Percentiles rank a stretch among this genome's conserved stretches.
Conservation (phyloP, 2,113 vertebrate species). For the Lates calcarifer region DNA sequence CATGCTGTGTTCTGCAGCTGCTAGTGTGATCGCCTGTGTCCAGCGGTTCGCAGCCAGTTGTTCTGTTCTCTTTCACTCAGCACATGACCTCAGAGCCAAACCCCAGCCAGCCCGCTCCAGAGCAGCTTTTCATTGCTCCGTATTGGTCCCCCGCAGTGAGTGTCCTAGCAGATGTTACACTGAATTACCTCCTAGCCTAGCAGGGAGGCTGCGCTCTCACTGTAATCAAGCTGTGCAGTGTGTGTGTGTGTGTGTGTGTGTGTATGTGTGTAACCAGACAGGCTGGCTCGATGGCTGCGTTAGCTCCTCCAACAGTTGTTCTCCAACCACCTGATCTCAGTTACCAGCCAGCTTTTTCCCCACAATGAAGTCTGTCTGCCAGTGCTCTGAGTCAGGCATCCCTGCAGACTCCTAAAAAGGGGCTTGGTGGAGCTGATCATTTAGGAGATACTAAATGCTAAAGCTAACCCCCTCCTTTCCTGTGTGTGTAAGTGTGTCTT, state of each 20-base stretch:
- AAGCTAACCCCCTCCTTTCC: slow-evolving; percentile 33
- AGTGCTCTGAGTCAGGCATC: slow-evolving; percentile 64
- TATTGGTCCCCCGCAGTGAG: slow-evolving; percentile 54
- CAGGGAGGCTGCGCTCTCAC: slow-evolving; percentile 57
- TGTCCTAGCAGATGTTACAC: slow-evolving; percentile 75
- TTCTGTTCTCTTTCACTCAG: slow-evolving; percentile 50
- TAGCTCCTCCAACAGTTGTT: slow-evolving; percentile 67
- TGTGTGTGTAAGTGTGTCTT: slow-evolving; percentile 29
- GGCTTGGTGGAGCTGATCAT: slow-evolving; percentile 34
- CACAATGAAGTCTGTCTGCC: slow-evolving; percentile 50
- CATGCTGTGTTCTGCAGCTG: slow-evolving; percentile 44
- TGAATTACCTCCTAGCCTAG: slow-evolving; percentile 64
- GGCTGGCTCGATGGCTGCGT: slow-evolving; percentile 35
- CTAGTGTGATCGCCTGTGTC: slow-evolving; percentile 18
- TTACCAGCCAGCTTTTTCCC: slow-evolving; percentile 50
- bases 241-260: slow-evolving; percentile 37
- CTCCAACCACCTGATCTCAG: slow-evolving; percentile 64
- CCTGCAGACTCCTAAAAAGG: slow-evolving; percentile 28
- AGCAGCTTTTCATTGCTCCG: slow-evolving; percentile 33
- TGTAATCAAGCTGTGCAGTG: slow-evolving; percentile 66
- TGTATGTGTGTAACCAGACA: slow-evolving; percentile 37
- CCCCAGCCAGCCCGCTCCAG: slow-evolving; percentile 12
- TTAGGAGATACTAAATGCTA: slow-evolving; percentile 40
- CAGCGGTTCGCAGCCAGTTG: slow-evolving; percentile 56
- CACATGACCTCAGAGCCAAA: slow-evolving; percentile 38